Base-by-base conservation (phyloP, 2,888 invertebrate genomes). In the Temnothorax ravouxi region DNA sequence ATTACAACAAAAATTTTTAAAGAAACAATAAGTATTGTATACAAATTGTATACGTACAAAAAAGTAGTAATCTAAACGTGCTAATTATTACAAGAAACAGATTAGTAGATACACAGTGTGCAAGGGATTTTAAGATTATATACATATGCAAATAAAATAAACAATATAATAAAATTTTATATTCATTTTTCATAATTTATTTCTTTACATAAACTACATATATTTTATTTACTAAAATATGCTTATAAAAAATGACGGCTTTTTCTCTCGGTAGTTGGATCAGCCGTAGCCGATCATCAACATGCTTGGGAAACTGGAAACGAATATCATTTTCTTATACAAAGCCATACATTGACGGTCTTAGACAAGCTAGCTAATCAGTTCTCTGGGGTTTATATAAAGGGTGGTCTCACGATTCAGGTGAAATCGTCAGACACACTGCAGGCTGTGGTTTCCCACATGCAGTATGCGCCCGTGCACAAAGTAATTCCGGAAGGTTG, bases 281-380 rank as follows among this genome's bases (percentile, higher is more conserved):
- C 83, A 56, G 89, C 79, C 2, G 38, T 82, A 13, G 91, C 25
- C 29, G 66, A 87, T 5, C 38, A 52, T 47, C 72, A 87, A 0
- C 87, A 91, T 85, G 94, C 91, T 38, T 95, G 95, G 95, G 92
- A 92, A 52, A 59, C 87, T 0, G 94, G 93, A 62, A 92, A 91
- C 5, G 93, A 94, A 69, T 95, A 95, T 87, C 88, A 89, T 18
- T 95, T 95, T 88, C 77, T 92, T 21, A 89, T 95, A 3, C 90
- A 90, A 9, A 94, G 96, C n/a, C 95, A 96, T 80, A 97, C 97
- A 1, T 90, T 97, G 56, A 96, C 97, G 1, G 95, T 95, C 41
- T 95, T 97, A 18, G 95, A 96, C 79, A 95, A 96, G 54, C 93
- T 96, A 9, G 95, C 95, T 8, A 1, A 97, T 80, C 95, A 96